Percentiles rank a stretch among this genome's conserved stretches.
phyloP scores from a whole-genome alignment of 2,113 vertebrate species.

The Albula glossodonta region DNA sequence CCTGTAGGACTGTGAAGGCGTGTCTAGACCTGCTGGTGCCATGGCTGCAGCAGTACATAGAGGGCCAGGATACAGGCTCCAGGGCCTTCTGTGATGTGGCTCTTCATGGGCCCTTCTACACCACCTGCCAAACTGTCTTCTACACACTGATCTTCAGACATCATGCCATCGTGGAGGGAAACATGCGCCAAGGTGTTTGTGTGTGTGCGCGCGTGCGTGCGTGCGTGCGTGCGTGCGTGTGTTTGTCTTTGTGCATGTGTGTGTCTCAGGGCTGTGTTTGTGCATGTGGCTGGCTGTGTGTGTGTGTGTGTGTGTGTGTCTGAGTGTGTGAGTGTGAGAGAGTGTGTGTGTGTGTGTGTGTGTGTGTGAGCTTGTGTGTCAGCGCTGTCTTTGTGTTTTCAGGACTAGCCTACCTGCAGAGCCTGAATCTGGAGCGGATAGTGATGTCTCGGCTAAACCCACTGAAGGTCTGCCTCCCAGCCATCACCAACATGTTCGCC shows the following conservation, averaged over 20 bases:
- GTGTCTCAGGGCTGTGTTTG: neutral
- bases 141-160: constrained; percentile 90
- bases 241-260: neutral
- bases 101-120: constrained; percentile 90
- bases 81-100: constrained; percentile 84
- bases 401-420: constrained; percentile 90
- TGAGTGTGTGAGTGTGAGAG: constrained; percentile 20
- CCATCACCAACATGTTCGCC: constrained; percentile 89
- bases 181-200: constrained; percentile 82
- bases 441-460: constrained; percentile 97
- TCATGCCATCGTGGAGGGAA: constrained; percentile 81
- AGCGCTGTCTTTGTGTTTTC: neutral
- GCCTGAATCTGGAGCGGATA: constrained; percentile 90
- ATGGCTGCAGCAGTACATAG: constrained; percentile 90
- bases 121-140: constrained; percentile 88
- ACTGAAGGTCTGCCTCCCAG: constrained; percentile 89
- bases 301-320: neutral
- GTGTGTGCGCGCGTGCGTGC: constrained; percentile 12
- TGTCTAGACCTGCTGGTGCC: constrained; percentile 88
- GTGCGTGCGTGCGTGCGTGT: neutral
- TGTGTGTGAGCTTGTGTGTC: constrained; percentile 27
- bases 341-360: constrained; percentile 52
- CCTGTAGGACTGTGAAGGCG: constrained; percentile 83
- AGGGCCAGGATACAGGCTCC: constrained; percentile 80
- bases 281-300: neutral